These are phyloP conservation scores for Drosophila tsacasi DNA, from an alignment of 1,140 invertebrate genomes.

Conservation along the genomic window DNA sequence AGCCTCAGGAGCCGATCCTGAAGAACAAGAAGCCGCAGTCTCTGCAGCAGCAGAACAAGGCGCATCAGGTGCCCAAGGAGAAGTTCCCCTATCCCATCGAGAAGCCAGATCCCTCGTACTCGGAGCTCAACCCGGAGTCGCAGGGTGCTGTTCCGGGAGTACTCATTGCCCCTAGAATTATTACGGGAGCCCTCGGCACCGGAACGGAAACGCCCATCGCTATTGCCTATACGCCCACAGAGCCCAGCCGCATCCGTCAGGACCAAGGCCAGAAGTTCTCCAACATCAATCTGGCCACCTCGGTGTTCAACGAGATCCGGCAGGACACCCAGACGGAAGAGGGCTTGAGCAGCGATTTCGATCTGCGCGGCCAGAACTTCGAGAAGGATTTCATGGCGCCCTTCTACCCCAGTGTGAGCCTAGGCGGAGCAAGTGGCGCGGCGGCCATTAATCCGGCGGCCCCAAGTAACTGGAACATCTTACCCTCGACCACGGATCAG, in stretches of 20 bases:
- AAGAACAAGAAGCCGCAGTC: slow-evolving; percentile 85
- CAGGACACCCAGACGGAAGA: slow-evolving; percentile 71
- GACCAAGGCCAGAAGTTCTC: slow-evolving; percentile 59
- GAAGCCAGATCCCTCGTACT: slow-evolving; percentile 85
- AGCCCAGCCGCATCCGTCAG: slow-evolving; percentile 64
- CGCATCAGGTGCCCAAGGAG: slow-evolving; percentile 79
- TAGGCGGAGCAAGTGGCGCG: slow-evolving; percentile 84
- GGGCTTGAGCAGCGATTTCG: slow-evolving; percentile 68
- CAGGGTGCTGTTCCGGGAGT: slow-evolving; percentile 52
- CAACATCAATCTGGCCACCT: slow-evolving; percentile 80
- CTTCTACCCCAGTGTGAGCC: slow-evolving; percentile 89
- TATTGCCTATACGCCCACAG: slow-evolving; percentile 86
- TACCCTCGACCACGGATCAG: slow-evolving; percentile 82
- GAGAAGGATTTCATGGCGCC: slow-evolving; percentile 89
- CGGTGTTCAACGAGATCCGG: slow-evolving; percentile 85
- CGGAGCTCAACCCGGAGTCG: slow-evolving; percentile 52
- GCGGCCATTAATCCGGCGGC: slow-evolving; percentile 38
- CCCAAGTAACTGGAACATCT: slow-evolving; percentile 88
- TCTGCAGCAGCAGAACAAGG: slow-evolving; percentile 72
- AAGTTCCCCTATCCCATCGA: slow-evolving; percentile 88
- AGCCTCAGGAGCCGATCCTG: slow-evolving; percentile 86
- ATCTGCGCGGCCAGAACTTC: slow-evolving; percentile 77
- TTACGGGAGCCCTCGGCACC: slow-evolving; percentile 63
- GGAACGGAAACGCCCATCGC: slow-evolving; percentile 86
- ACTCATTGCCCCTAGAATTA: slow-evolving; percentile 70